Evolutionary conservation across 2,797 vertebrate species (phyloP).

Genomic region (Limnodromus scolopaceus): DNA sequence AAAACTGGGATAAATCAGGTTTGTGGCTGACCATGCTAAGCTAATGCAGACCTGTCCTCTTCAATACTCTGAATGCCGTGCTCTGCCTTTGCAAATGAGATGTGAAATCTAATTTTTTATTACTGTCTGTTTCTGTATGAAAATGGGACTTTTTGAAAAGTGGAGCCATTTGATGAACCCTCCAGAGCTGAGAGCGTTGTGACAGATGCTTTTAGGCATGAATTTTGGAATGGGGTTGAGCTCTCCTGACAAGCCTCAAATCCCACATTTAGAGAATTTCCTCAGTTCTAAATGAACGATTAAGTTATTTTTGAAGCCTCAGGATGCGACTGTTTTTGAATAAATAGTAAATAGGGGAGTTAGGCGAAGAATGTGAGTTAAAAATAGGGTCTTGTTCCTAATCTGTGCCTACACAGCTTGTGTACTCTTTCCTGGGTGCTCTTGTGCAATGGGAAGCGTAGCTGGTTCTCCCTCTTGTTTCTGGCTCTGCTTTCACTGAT

Average conservation of each 20-base stretch:
- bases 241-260: background rate
- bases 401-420: background rate
- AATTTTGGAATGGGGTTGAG: background rate
- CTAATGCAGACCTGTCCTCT: background rate
- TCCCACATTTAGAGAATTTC: background rate
- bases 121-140: background rate
- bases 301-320: background rate
- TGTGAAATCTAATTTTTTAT: background rate
- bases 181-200: background rate
- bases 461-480: background rate
- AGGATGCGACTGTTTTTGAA: background rate
- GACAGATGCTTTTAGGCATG: background rate
- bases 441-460: background rate
- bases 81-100: background rate
- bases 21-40: background rate
- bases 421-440: background rate
- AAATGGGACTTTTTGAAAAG: background rate
- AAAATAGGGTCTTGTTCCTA: background rate
- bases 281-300: background rate
- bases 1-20: background rate
- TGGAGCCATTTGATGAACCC: background rate
- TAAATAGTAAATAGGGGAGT: background rate
- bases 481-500: background rate
- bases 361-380: accelerated
- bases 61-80: background rate